Evolutionary conservation across 2,888 invertebrate genomes (phyloP).

Genomic region (Eupithecia tripunctaria): DNA sequence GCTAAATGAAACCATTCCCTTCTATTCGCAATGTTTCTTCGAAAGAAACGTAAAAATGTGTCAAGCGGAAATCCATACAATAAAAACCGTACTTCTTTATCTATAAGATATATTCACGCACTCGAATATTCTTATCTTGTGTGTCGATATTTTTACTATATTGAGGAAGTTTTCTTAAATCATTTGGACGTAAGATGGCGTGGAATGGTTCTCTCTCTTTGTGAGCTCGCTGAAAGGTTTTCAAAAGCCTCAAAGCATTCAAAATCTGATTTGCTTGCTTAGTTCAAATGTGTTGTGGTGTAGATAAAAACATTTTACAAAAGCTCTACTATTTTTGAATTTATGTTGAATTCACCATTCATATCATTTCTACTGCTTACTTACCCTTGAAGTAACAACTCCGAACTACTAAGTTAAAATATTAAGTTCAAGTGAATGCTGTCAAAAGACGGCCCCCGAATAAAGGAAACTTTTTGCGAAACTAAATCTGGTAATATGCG

Average conservation of each 20-base stretch:
- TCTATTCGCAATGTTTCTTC: background rate
- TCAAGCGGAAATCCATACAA: conserved; percentile 1
- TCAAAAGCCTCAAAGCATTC: background rate
- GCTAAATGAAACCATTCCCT: background rate
- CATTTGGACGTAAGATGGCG: background rate
- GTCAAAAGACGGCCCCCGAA: background rate
- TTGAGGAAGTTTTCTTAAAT: background rate
- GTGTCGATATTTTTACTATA: too few relatives aligned
- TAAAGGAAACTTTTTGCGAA: background rate
- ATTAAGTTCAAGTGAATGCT: background rate
- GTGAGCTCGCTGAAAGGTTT: background rate
- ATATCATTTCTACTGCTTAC: too few relatives aligned
- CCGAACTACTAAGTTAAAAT: too few relatives aligned
- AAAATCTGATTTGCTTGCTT: background rate
- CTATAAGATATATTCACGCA: background rate
- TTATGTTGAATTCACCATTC: too few relatives aligned
- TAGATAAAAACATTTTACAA: too few relatives aligned
- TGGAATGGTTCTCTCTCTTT: background rate
- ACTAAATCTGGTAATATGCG: too few relatives aligned
- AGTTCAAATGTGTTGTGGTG: background rate
- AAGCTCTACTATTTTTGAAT: too few relatives aligned
- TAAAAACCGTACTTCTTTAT: conserved; percentile 7
- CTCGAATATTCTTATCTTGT: background rate
- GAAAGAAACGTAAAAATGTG: conserved; percentile 10
- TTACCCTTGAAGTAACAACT: too few relatives aligned